phyloP scores from a whole-genome alignment of 2,888 invertebrate genomes.

The Heteromurus nitidus region DNA sequence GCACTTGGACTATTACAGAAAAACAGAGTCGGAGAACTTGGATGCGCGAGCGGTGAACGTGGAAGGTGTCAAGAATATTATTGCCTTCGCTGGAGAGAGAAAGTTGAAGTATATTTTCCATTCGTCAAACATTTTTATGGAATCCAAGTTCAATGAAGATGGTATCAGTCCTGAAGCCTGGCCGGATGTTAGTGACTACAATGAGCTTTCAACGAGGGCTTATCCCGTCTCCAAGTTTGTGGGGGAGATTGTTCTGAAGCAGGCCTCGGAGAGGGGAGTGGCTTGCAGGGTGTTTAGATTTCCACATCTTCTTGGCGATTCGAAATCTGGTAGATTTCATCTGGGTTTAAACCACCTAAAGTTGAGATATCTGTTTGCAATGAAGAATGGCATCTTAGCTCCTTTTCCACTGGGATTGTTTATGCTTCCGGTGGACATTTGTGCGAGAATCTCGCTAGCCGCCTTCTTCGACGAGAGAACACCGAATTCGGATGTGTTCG shows the following conservation, averaged over 20 bases:
- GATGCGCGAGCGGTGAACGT: conserved; percentile 18
- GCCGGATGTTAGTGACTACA: background rate
- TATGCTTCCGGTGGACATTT: background rate
- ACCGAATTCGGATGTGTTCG: background rate
- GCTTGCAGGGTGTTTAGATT: conserved; percentile 22
- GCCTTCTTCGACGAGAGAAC: background rate
- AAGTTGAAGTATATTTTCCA: background rate
- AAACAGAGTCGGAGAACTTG: background rate
- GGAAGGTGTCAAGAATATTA: background rate
- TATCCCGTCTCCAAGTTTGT: conserved; percentile 31
- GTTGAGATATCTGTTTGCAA: background rate
- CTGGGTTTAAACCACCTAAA: background rate
- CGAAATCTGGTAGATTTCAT: conserved; percentile 29
- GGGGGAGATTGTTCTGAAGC: conserved; percentile 8
- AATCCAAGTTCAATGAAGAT: background rate
- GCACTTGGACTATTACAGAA: background rate
- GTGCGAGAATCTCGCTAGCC: background rate
- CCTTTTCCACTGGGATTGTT: background rate
- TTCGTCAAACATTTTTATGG: background rate
- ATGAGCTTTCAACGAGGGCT: background rate
- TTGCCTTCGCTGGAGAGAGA: background rate
- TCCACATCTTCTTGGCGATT: conserved; percentile 56
- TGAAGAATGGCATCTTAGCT: background rate
- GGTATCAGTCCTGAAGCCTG: background rate
- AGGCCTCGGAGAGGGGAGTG: conserved; percentile 25